A percentile compares a stretch with the other conserved stretches of the same genome.
Conservation (phyloP, 2,888 invertebrate genomes). For the Gryllus longicercus region DNA sequence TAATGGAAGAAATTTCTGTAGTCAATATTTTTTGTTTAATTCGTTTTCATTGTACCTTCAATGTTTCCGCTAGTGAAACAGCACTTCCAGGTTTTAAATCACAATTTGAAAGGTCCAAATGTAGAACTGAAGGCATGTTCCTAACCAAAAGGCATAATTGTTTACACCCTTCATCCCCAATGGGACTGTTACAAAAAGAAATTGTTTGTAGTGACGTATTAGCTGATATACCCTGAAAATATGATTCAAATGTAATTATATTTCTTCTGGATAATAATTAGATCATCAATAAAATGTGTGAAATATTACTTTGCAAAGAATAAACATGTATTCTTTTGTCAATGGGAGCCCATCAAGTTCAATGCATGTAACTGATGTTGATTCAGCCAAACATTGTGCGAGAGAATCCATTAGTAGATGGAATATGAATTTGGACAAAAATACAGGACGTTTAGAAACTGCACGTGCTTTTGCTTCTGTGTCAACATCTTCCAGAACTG, state of each 20-base stretch:
- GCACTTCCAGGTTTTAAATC: slow-evolving; percentile 63
- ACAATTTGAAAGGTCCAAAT: slow-evolving; percentile 67
- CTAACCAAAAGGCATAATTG: slow-evolving; percentile 66
- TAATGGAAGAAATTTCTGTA: slow-evolving; percentile 38
- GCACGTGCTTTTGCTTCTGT: slow-evolving; percentile 61
- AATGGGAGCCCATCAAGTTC: slow-evolving; percentile 71
- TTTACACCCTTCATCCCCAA: slow-evolving; percentile 70
- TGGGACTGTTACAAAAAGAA: slow-evolving; percentile 63
- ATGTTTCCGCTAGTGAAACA: slow-evolving; percentile 60
- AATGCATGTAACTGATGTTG: slow-evolving; percentile 58
- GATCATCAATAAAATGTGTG: too few species aligned
- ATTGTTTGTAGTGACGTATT: slow-evolving; percentile 65
- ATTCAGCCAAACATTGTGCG: slow-evolving; percentile 60
- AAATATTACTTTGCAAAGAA: not conserved
- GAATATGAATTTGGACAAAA: slow-evolving; percentile 68
- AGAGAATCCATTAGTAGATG: slow-evolving; percentile 63
- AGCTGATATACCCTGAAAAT: slow-evolving; percentile 54
- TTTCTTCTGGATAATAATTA: too few species aligned
- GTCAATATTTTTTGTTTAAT: slow-evolving; percentile 38
- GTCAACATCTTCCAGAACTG: slow-evolving; percentile 47
- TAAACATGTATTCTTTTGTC: slow-evolving; percentile 55
- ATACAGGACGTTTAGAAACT: slow-evolving; percentile 59
- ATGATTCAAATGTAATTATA: not conserved
- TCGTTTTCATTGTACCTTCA: slow-evolving; percentile 47
- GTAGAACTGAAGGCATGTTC: slow-evolving; percentile 63